Conservation (phyloP, 2,888 invertebrate species). For the Lottia gigantea region DNA sequence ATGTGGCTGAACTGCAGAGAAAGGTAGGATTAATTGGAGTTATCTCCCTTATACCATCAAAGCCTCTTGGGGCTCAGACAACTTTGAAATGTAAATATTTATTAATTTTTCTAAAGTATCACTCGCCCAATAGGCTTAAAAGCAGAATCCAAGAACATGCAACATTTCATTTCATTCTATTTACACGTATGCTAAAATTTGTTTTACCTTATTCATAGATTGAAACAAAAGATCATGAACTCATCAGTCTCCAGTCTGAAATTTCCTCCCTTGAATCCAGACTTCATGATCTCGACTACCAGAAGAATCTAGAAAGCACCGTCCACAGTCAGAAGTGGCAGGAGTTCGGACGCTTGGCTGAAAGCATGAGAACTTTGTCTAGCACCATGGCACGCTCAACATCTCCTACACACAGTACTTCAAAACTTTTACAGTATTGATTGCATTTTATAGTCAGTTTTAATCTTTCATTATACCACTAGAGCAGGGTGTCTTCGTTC, state of each 20-base stretch:
- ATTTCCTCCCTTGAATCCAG: slow-evolving; percentile 38
- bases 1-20: slow-evolving; percentile 63
- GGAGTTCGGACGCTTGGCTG: slow-evolving; percentile 66
- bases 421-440: not conserved
- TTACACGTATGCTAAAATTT: too few relatives aligned
- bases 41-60: too few relatives aligned
- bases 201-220: slow-evolving; percentile 38
- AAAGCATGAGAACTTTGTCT: slow-evolving; percentile 64
- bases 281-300: slow-evolving; percentile 43
- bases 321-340: slow-evolving; percentile 66
- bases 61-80: too few relatives aligned
- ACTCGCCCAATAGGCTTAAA: too few relatives aligned
- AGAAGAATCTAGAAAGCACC: slow-evolving; percentile 51
- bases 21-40: slow-evolving; percentile 46
- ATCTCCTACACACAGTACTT: not conserved
- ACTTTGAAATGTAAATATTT: too few relatives aligned
- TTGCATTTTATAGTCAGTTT: too few relatives aligned
- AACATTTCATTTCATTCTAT: too few relatives aligned
- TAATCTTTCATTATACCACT: too few relatives aligned
- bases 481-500: too few relatives aligned
- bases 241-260: slow-evolving; percentile 42
- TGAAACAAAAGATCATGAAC: slow-evolving; percentile 52
- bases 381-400: slow-evolving; percentile 48
- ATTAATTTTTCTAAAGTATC: too few relatives aligned
- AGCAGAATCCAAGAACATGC: too few relatives aligned